Evolutionary conservation across 1,140 invertebrate genomes (phyloP), one percentile per base, ranked within the genome.

Genomic region (Streblospio benedicti): DNA sequence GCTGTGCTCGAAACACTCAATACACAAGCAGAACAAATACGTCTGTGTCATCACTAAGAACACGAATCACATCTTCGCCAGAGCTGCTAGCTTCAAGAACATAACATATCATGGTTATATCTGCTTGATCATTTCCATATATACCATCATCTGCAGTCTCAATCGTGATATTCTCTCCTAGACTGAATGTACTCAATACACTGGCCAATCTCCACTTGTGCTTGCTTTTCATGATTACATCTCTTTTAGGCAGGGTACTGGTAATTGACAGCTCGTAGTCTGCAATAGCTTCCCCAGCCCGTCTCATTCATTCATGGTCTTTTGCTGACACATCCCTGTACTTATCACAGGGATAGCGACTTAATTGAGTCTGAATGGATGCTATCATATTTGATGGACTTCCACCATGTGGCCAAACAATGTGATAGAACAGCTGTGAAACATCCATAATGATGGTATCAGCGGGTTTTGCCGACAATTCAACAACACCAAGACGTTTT

Each of bases 261-360:
- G 27, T 52, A 12, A 31, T 31, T 25, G 50, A 52, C 27, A 52
- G 30, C 6, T 30, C 23, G n/a, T 52, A 52, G 27, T 23, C 25
- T 20, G 33, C 9, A 31, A 52, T 28, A 31, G 2, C 4, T 52
- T 52, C 50, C 28, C 23, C 25, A 52, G 27, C n/a, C 50, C 31
- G 50, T 16, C 50, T 18, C 25, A 52, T 52, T 52, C 50, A 30
- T 31, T 52, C 50, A 38, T 38, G 35, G n/a, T 38, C 35, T n/a
- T 38, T 38, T 9, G 25, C 27, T 30, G 50, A 52, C 1, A 52
- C 50, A 52, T 52, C 50, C 18, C 33, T 2, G 50, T 52, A 52
- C 30, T 52, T 52, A 52, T 9, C 50, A 52, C 33, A 25, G 28
- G 50, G 50, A 52, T 52, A 52, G 27, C 33, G 50, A 52, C 4